Percentiles rank a stretch among this genome's conserved stretches.
Evolutionary conservation across 1,140 invertebrate genomes (phyloP).

Genomic region (Bombus fervidus): DNA sequence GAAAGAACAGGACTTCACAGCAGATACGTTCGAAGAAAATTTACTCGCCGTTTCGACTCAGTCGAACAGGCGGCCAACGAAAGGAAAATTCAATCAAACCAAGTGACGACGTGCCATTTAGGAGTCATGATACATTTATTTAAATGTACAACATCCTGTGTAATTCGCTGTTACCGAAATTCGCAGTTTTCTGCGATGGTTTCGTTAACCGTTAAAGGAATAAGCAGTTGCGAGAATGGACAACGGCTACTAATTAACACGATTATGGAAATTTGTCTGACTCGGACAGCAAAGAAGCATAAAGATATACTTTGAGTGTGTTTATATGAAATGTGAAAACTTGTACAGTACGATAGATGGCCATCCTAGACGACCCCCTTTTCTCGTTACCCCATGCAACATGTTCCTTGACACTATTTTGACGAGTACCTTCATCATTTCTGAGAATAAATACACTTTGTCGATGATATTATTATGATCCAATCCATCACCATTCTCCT

Average conservation of each 20-base stretch:
- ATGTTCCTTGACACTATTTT: conserved; percentile 23
- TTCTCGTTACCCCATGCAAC: background rate
- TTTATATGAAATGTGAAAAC: background rate
- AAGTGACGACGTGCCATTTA: conserved; percentile 53
- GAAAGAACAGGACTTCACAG: conserved; percentile 75
- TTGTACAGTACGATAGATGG: background rate
- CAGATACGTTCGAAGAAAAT: conserved; percentile 76
- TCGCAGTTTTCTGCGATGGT: background rate
- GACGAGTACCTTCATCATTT: background rate
- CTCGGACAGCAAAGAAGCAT: background rate
- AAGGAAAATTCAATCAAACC: conserved; percentile 40
- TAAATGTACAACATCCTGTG: conserved; percentile 31
- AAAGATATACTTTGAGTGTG: background rate
- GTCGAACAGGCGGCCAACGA: conserved; percentile 3
- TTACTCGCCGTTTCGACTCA: conserved; percentile 48
- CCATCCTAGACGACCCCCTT: background rate
- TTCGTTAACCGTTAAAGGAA: background rate
- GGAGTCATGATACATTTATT: conserved; percentile 24
- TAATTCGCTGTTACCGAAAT: background rate
- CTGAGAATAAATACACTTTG: conserved; percentile 41
- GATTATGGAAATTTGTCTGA: background rate
- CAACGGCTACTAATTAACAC: background rate
- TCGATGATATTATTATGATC: conserved; percentile 22
- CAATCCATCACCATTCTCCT: conserved; percentile 1
- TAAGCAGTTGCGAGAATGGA: background rate